phyloP scores from a whole-genome alignment of 2,888 invertebrate genomes.

The Phasia obesa region DNA sequence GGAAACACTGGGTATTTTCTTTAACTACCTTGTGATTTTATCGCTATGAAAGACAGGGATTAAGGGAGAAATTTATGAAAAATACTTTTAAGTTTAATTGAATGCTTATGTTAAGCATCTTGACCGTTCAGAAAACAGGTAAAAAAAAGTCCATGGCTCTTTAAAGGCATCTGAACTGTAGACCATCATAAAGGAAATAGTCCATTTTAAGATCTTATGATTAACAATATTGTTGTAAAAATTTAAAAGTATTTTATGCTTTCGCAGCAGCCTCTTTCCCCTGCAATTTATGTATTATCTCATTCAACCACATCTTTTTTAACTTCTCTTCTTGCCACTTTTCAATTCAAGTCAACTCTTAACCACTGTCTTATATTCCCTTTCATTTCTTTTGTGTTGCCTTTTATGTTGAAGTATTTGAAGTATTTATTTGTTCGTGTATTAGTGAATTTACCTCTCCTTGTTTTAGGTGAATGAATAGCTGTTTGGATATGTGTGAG shows the following conservation, averaged over 20 bases:
- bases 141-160: too few species aligned
- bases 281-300: too few species aligned
- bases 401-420: slow-evolving; percentile 33
- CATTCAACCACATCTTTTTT: too few species aligned
- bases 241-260: too few species aligned
- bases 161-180: too few species aligned
- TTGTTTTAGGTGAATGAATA: neutral
- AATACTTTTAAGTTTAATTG: too few species aligned
- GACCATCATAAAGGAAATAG: too few species aligned
- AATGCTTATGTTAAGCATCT: neutral
- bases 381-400: slow-evolving; percentile 19
- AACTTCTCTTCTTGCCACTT: too few species aligned
- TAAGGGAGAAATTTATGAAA: neutral
- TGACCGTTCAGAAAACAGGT: neutral
- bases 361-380: slow-evolving; percentile 33
- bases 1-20: neutral
- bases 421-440: slow-evolving; percentile 32
- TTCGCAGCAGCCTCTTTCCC: too few species aligned
- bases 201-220: too few species aligned
- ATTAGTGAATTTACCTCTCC: neutral
- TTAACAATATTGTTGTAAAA: too few species aligned
- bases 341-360: neutral
- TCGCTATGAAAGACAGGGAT: slow-evolving; percentile 10
- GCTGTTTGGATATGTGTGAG: slow-evolving; percentile 6
- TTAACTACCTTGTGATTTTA: slow-evolving; percentile 18